Evolutionary conservation across 2,888 invertebrate species (phyloP), one percentile per base, ranked within the genome.

Genomic region (Rutpela maculata): DNA sequence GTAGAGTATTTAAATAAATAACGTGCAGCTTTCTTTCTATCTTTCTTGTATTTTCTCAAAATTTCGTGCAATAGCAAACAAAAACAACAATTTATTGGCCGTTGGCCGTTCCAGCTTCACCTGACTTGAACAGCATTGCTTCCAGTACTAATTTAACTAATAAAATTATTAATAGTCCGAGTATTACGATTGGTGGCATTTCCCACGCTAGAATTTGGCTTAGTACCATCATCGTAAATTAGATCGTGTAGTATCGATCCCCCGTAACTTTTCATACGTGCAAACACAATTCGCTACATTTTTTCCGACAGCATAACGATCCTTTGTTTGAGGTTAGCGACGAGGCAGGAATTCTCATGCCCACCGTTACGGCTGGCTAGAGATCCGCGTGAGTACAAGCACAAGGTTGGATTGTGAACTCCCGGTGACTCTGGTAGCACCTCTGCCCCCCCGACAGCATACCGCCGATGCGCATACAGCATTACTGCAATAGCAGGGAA

Each of bases 341-440:
- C 72, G 81, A 65, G 72, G 81, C 78, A 77, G 80, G 79, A 81
- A 59, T 79, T 80, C 80, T 80, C 80, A 80, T 79, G 81, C 75
- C 68, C 77, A 60, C 35, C 80, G 80, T 80, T 76, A 77, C 81
- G 77, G 77, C 69, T 76, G 77, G 78, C 77, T 80, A 68, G 76
- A 68, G 63, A 57, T 77, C 66, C 56, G 67, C 67, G 67, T 74
- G 70, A 74, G 60, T 66, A 70, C 76, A 74, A 71, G 80, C 77
- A 68, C 75, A 75, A 74, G 75, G 79, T 75, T 75, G 75, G 70
- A 69, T 75, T 55, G 70, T 75, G 75, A 75, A 75, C 70, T 65
- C 70, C 65, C 66, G 70, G 60, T 60, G 59, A 70, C 69, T 70
- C 69, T 18, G 69, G 35, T 35, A 22, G 18, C 67, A 43, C 74